Conservation (phyloP, 2,113 vertebrate species). For the Epinephelus cyanopodus region DNA sequence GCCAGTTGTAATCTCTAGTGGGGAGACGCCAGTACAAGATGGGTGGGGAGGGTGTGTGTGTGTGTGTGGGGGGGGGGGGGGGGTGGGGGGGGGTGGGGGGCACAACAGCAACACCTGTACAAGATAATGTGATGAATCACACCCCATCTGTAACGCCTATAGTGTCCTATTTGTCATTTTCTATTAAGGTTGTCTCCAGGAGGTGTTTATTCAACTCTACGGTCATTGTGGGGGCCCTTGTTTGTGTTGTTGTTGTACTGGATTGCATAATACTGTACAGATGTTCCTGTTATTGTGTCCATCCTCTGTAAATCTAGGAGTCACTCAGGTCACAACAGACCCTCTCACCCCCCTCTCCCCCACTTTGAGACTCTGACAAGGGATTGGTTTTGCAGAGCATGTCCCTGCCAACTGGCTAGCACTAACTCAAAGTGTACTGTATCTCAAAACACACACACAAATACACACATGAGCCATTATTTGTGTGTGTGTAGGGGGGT, state of each 20-base stretch:
- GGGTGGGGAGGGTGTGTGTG: too few species aligned
- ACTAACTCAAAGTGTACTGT: slow-evolving; percentile 52
- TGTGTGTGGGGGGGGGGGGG: not conserved
- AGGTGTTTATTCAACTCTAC: slow-evolving; percentile 18
- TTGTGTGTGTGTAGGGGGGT: slow-evolving; percentile 6
- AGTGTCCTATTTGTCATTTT: not conserved
- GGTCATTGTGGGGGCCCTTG: not conserved
- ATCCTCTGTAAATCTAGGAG: slow-evolving; percentile 49
- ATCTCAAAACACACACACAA: slow-evolving; percentile 36
- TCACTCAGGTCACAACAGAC: slow-evolving; percentile 63
- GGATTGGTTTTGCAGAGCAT: slow-evolving; percentile 61
- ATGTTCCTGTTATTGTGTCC: slow-evolving; percentile 62
- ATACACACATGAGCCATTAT: slow-evolving; percentile 28
- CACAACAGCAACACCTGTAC: slow-evolving; percentile 8
- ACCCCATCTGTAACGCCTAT: slow-evolving; percentile 12
- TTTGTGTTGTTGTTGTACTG: slow-evolving; percentile 40
- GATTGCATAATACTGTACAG: slow-evolving; percentile 46
- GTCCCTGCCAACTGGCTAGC: slow-evolving; percentile 66
- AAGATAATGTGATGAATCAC: too few species aligned
- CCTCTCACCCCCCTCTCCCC: slow-evolving; percentile 33
- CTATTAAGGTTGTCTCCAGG: not conserved
- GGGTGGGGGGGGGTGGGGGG: not conserved
- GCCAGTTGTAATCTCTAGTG: slow-evolving; percentile 31
- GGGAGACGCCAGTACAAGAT: slow-evolving; percentile 22
- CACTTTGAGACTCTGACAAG: slow-evolving; percentile 61